Base-by-base conservation (phyloP, 2,888 invertebrate species). In the Megalurothrips usitatus region DNA sequence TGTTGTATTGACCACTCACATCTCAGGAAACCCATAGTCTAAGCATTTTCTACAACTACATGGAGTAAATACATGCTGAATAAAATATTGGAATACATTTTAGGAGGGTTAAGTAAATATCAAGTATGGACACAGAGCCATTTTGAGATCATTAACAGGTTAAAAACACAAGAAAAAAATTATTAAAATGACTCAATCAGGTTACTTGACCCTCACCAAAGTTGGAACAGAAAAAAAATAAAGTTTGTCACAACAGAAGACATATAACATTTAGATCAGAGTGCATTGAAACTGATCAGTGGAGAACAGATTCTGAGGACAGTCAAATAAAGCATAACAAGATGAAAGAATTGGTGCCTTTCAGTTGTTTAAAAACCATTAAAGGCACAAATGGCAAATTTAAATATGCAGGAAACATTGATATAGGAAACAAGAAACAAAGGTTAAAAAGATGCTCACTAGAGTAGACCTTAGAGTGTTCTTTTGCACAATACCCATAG, bases 141-240 rank as follows among this genome's bases (percentile, higher is more conserved):
- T 19, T n/a, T 58, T 58, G 58, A 58, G 58, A 58, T 58, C 58
- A 58, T 58, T 58, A 58, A 58, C 19, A 58, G 58, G 58, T 58
- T 58, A 58, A 58, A 58, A 58, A n/a, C 19, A 58, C 58, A 58
- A 6, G 17, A 58, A 17, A 58, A 19, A 19, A 58, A 17, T 14
- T 19, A 58, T 58, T 19, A 58, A 58, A 58, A 58, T 58, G 58
- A 6, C 17, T 6, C 58, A 17, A 14, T 19, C 14, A 58, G 58
- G 58, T n/a, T 58, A 58, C 58, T n/a, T 17, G 17, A 58, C 58
- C 52, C 52, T 14, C 58, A 58, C n/a, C 58, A 58, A 17, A 14
- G 58, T 17, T 58, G 19, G 6, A 58, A 58, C n/a, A 43, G 6
- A 19, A 58, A 58, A 52, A 58, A 58, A n/a, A 58, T 1, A 10